These are phyloP conservation scores for Loriculus beryllinus DNA, from an alignment of 2,797 vertebrate species.

Conservation along the genomic window DNA sequence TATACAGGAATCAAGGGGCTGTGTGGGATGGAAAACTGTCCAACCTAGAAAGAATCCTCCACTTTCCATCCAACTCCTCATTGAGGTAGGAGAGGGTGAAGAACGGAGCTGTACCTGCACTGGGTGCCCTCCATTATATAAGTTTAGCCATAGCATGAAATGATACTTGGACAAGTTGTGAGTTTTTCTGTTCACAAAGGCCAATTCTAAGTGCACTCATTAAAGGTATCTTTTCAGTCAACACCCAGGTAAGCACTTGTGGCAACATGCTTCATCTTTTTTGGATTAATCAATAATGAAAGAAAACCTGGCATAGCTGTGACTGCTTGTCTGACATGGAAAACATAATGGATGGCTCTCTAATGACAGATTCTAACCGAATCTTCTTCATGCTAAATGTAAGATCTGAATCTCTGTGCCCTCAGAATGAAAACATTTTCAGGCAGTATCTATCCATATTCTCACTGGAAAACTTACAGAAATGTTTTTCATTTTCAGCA, in stretches of 20 bases:
- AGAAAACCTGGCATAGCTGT: background rate
- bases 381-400: background rate
- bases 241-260: background rate
- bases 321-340: background rate
- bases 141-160: background rate
- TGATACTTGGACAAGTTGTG: background rate
- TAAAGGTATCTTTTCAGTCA: background rate
- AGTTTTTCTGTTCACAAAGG: background rate
- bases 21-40: background rate
- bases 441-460: background rate
- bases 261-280: background rate
- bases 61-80: background rate
- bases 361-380: background rate
- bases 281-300: background rate
- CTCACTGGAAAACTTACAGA: background rate
- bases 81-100: background rate
- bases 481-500: background rate
- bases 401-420: background rate
- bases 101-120: background rate
- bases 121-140: background rate
- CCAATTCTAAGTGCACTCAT: background rate
- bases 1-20: accelerated
- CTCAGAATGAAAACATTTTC: background rate
- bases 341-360: background rate
- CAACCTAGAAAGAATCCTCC: background rate